Evolutionary conservation across 2,113 vertebrate species (phyloP).

Genomic region (Amphilophus citrinellus): DNA sequence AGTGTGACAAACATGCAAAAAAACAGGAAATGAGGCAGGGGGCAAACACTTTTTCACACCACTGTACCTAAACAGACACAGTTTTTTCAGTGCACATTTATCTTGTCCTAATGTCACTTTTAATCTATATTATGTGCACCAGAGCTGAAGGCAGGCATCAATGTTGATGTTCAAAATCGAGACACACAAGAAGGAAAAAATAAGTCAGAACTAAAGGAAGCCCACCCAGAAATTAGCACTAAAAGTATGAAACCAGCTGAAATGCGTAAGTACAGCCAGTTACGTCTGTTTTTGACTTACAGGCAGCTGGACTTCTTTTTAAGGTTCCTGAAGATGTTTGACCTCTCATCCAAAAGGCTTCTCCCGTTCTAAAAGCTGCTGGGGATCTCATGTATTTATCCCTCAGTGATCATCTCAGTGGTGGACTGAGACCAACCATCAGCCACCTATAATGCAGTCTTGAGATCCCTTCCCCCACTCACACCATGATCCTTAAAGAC

Average conservation of each 20-base stretch:
- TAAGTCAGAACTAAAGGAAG: not conserved
- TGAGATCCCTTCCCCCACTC: too few relatives aligned
- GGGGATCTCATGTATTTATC: too few relatives aligned
- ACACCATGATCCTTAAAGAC: too few relatives aligned
- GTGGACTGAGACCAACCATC: too few relatives aligned
- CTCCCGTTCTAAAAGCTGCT: too few relatives aligned
- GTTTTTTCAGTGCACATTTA: not conserved
- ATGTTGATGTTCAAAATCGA: conserved; percentile 44
- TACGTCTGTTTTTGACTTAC: not conserved
- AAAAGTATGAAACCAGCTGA: conserved; percentile 11
- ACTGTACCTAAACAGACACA: not conserved
- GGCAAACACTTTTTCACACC: too few relatives aligned
- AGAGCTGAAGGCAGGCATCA: conserved; percentile 17
- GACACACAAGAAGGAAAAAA: conserved; percentile 5
- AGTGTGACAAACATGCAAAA: too few relatives aligned
- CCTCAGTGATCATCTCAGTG: too few relatives aligned
- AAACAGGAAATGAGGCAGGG: too few relatives aligned
- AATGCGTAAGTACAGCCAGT: conserved; percentile 41
- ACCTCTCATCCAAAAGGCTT: not conserved
- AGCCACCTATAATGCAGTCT: too few relatives aligned
- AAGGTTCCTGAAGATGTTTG: not conserved
- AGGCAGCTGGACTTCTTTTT: not conserved
- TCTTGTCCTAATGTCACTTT: not conserved
- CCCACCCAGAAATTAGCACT: conserved; percentile 29
- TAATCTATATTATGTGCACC: conserved; percentile 20